These are phyloP conservation scores for Heteromurus nitidus DNA, from an alignment of 2,888 invertebrate genomes.

Conservation along the genomic window DNA sequence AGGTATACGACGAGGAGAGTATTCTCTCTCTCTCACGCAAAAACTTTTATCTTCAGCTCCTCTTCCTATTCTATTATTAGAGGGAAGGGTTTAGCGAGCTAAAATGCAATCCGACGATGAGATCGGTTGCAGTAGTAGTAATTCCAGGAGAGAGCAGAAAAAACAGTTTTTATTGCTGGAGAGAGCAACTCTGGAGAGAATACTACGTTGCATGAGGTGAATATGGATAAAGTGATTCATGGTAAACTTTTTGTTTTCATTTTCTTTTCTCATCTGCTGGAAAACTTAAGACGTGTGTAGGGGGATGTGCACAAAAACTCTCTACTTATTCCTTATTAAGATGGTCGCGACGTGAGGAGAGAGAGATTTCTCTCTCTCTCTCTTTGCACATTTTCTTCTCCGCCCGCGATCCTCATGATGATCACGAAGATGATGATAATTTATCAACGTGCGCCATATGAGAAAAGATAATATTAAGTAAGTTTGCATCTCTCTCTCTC, in stretches of 20 bases:
- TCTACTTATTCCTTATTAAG: background rate
- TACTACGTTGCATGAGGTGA: conserved; percentile 5
- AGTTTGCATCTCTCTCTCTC: conserved; percentile 13
- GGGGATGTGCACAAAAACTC: too few relatives aligned
- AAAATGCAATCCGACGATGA: too few relatives aligned
- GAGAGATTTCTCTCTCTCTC: background rate
- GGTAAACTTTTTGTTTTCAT: conserved; percentile 30
- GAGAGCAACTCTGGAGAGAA: background rate
- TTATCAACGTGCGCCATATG: conserved; percentile 9
- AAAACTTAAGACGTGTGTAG: too few relatives aligned
- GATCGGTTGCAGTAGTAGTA: too few relatives aligned
- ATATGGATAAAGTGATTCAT: conserved; percentile 20
- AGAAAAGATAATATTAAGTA: conserved; percentile 10
- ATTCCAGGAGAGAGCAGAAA: too few relatives aligned
- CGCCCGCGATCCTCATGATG: background rate
- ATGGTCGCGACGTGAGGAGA: too few relatives aligned
- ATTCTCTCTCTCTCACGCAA: too few relatives aligned
- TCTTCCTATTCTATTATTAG: too few relatives aligned
- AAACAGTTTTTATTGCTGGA: conserved; percentile 4
- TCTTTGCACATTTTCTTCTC: background rate
- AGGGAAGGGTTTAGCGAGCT: too few relatives aligned
- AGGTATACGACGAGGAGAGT: too few relatives aligned
- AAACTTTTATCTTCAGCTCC: too few relatives aligned
- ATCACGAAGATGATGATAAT: conserved; percentile 24
- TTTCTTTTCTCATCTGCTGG: background rate